A percentile compares a stretch with the other conserved stretches of the same genome.
These are phyloP conservation scores for Discoglossus pictus DNA, from an alignment of 2,797 vertebrate species.

Conservation along the genomic window DNA sequence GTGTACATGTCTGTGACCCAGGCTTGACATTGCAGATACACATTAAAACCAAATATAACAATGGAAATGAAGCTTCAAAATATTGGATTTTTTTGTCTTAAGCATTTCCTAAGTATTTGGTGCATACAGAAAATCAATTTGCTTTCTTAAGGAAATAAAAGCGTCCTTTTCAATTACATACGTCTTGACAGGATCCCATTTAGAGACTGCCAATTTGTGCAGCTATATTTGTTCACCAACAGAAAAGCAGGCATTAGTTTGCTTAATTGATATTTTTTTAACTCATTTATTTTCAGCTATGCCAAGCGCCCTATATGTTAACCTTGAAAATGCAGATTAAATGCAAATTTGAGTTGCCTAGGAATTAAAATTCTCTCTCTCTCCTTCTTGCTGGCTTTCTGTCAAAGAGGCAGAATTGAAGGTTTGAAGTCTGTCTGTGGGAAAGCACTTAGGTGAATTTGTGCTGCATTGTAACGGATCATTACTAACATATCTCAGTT, in stretches of 20 bases:
- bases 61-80: no score
- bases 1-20: no score
- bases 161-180: slow-evolving; percentile 12
- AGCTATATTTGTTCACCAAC: neutral
- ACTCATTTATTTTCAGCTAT: slow-evolving; percentile 26
- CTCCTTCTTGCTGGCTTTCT: slow-evolving; percentile 40
- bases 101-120: no score
- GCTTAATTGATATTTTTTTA: slow-evolving; percentile 41
- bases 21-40: neutral
- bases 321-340: slow-evolving; percentile 44
- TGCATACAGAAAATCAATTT: slow-evolving; percentile 26
- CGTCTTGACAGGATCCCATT: slow-evolving; percentile 23
- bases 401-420: slow-evolving; percentile 7
- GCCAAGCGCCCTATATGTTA: slow-evolving; percentile 4
- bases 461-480: slow-evolving; percentile 27
- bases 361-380: slow-evolving; percentile 17
- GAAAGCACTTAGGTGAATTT: slow-evolving; percentile 28
- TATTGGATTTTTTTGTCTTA: no score
- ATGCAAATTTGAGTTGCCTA: slow-evolving; percentile 49
- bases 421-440: neutral
- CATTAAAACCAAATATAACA: neutral
- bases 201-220: slow-evolving; percentile 32
- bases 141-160: slow-evolving; percentile 22
- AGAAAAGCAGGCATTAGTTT: slow-evolving; percentile 22
- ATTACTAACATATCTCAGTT: slow-evolving; percentile 42